Evolutionary conservation across 53 echinoderm and acorn worm species (phyloP).

Genomic region (Temnopleurus reevesii): DNA sequence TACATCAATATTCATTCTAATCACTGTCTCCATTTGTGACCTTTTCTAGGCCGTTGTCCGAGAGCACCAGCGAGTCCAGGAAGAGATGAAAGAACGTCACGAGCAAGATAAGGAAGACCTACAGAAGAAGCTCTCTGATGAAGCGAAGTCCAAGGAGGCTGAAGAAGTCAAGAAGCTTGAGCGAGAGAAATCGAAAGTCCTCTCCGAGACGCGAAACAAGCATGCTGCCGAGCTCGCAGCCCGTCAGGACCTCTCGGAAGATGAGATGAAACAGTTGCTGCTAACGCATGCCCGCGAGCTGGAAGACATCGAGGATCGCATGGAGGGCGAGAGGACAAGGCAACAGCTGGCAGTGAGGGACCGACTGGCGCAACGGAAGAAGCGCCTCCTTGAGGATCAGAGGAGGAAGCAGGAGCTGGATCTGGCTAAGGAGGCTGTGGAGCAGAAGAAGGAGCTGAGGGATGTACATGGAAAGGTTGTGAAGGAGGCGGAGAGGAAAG

Average conservation of each 20-base stretch:
- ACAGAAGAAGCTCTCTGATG: conserved; percentile 66
- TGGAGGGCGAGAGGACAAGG: conserved; percentile 77
- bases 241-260: conserved; percentile 85
- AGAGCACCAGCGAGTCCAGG: conserved; percentile 93
- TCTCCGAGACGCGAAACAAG: conserved; percentile 89
- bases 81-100: conserved; percentile 78
- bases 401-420: conserved; percentile 84
- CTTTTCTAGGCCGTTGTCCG: conserved; percentile 80
- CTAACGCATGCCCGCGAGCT: conserved; percentile 87
- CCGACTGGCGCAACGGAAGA: conserved; percentile 72
- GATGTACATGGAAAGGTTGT: conserved; percentile 80
- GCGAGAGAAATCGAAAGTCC: conserved; percentile 78
- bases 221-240: conserved; percentile 94
- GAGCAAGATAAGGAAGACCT: conserved; percentile 73
- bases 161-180: conserved; percentile 64
- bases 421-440: conserved; percentile 75
- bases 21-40: too few species aligned
- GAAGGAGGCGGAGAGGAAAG: conserved; percentile 81
- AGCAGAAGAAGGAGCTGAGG: conserved; percentile 91
- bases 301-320: conserved; percentile 87
- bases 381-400: conserved; percentile 75
- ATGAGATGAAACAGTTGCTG: conserved; percentile 85
- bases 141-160: conserved; percentile 67
- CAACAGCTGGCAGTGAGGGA: conserved; percentile 75
- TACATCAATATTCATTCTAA: too few species aligned